phyloP scores from a whole-genome alignment of 2,113 vertebrate genomes.

The Spheniscus mendiculus region DNA sequence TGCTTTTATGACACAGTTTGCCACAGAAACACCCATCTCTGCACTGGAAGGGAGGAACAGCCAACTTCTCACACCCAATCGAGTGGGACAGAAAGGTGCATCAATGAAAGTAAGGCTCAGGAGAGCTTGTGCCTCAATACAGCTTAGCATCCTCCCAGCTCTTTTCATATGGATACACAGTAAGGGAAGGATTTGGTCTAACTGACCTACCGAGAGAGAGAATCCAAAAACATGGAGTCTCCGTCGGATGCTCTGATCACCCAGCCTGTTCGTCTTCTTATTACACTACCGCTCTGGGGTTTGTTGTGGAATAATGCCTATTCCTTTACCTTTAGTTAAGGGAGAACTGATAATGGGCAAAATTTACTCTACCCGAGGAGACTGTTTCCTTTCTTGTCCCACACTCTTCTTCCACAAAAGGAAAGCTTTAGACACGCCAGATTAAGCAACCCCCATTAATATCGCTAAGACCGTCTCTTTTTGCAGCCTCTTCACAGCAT shows the following conservation, averaged over 20 bases:
- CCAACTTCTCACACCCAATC: fast-evolving
- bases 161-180: not conserved
- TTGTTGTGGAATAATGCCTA: not conserved
- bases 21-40: not conserved
- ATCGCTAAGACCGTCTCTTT: not conserved
- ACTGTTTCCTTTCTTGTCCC: not conserved
- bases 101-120: fast-evolving
- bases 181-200: not conserved
- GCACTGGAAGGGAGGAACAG: not conserved
- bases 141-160: not conserved
- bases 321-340: not conserved
- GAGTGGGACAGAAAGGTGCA: not conserved
- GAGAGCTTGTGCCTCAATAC: not conserved
- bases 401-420: not conserved
- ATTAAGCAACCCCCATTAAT: not conserved
- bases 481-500: not conserved
- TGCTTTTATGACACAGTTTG: not conserved
- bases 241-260: not conserved
- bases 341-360: not conserved
- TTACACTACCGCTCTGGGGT: not conserved
- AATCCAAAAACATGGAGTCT: not conserved
- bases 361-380: not conserved
- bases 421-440: too few relatives aligned
- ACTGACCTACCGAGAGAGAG: not conserved
- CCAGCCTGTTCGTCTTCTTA: not conserved